phyloP scores from a whole-genome alignment of 2,888 invertebrate species.

The Amphipyra berbera region DNA sequence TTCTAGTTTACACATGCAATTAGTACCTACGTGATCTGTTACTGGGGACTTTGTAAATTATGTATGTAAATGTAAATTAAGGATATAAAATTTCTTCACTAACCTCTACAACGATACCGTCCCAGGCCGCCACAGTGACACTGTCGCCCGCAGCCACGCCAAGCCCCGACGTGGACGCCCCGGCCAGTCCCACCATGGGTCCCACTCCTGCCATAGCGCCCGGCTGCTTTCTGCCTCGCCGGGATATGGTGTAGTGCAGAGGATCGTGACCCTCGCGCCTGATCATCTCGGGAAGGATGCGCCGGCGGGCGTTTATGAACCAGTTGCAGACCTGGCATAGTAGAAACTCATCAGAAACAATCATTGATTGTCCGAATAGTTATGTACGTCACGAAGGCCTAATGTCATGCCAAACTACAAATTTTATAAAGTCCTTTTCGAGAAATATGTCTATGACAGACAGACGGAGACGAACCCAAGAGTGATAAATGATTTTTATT shows the following conservation, averaged over 20 bases:
- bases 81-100: conserved; percentile 22
- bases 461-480: too few species aligned
- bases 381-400: too few species aligned
- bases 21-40: too few species aligned
- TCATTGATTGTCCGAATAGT: too few species aligned
- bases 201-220: conserved; percentile 72
- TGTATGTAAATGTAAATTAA: too few species aligned
- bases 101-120: conserved; percentile 81
- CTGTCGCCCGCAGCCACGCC: conserved; percentile 64
- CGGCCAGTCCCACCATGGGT: conserved; percentile 69
- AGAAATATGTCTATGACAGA: too few species aligned
- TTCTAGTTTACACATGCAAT: too few species aligned
- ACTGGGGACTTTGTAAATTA: too few species aligned
- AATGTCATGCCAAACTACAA: too few species aligned
- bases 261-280: conserved; percentile 97
- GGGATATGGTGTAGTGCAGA: conserved; percentile 96
- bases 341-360: neutral
- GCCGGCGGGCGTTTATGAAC: conserved; percentile 98
- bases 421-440: too few species aligned
- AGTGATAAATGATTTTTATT: too few species aligned
- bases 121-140: conserved; percentile 78
- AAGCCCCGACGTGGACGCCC: conserved; percentile 69
- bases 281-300: conserved; percentile 98
- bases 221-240: conserved; percentile 94
- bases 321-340: conserved; percentile 94